A percentile compares a stretch with the other conserved stretches of the same genome.
Evolutionary conservation across 1,140 invertebrate genomes (phyloP).

Genomic region (Pseudomyrmex flavicornis): DNA sequence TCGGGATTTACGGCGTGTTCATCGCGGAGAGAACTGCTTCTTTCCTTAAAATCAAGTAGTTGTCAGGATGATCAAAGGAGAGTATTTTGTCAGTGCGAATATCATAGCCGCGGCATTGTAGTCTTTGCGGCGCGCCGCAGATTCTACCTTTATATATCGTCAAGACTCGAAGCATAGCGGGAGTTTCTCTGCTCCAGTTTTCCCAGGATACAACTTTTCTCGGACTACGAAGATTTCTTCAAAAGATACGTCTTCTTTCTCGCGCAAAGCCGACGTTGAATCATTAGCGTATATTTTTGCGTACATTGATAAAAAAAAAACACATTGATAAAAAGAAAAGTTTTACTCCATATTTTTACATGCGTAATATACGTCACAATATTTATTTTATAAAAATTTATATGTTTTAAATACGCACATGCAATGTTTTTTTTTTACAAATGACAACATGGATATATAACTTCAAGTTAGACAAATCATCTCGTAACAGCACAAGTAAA

Average conservation of each 20-base stretch:
- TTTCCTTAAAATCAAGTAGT: background rate
- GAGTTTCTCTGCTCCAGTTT: background rate
- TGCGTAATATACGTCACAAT: background rate
- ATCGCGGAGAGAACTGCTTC: background rate
- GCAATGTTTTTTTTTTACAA: no score
- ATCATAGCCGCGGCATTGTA: background rate
- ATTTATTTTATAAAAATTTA: no score
- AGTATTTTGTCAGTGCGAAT: background rate
- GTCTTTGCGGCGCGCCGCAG: background rate
- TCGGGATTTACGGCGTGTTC: background rate
- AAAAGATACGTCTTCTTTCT: no score
- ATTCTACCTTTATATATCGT: background rate
- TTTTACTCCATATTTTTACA: no score
- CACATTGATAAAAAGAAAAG: no score
- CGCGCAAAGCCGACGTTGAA: no score
- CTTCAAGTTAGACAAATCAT: no score
- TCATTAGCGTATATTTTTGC: no score
- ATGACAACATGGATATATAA: no score
- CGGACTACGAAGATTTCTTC: background rate
- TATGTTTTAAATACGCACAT: no score
- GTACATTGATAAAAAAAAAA: no score
- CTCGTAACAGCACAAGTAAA: slow-evolving; percentile 1
- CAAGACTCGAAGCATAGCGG: background rate
- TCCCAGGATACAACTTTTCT: background rate
- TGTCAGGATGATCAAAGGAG: slow-evolving; percentile 1